Percentiles rank a stretch among this genome's conserved stretches.
These are phyloP conservation scores for Tiliacea aurago DNA, from an alignment of 2,888 invertebrate species.

Conservation along the genomic window DNA sequence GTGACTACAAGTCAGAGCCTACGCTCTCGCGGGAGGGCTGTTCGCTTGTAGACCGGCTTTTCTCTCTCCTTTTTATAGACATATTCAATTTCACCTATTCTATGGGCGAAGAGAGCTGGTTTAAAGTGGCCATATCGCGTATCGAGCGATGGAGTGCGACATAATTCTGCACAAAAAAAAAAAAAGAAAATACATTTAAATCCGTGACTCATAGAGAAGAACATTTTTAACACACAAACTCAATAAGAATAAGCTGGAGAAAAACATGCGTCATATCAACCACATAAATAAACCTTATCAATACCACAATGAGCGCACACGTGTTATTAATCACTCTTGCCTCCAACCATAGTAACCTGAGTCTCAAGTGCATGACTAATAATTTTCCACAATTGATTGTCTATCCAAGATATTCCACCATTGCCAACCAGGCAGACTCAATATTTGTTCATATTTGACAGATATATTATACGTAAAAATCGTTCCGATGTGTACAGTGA, in stretches of 20 bases:
- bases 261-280: background rate
- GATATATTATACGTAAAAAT: background rate
- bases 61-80: too few relatives aligned
- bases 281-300: conserved; percentile 11
- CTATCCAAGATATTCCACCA: background rate
- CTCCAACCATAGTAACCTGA: background rate
- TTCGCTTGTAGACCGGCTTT: too few relatives aligned
- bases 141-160: too few relatives aligned
- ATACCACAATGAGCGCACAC: background rate
- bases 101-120: too few relatives aligned
- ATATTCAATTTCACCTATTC: too few relatives aligned
- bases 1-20: too few relatives aligned
- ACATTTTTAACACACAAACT: background rate
- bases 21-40: too few relatives aligned
- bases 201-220: background rate
- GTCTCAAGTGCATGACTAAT: too few relatives aligned
- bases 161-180: background rate
- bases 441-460: too few relatives aligned
- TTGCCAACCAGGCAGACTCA: background rate
- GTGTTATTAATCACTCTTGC: background rate
- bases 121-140: too few relatives aligned
- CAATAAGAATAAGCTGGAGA: background rate
- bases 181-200: background rate
- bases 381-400: background rate
- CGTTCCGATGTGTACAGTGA: background rate